Evolutionary conservation across 53 echinoderm and acorn worm species (phyloP).

Genomic region (Echinometra lucunter): DNA sequence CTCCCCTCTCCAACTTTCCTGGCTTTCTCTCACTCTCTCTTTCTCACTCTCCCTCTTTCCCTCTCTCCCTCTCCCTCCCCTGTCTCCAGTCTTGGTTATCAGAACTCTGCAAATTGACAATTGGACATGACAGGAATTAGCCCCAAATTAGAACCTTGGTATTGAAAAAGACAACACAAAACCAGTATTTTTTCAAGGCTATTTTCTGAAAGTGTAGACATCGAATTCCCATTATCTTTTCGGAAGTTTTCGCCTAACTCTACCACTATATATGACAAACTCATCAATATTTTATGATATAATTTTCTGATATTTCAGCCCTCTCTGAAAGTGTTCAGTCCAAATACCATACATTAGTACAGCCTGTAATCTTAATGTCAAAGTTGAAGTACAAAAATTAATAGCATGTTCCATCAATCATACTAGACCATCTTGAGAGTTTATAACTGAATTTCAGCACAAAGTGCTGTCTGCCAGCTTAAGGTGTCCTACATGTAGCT

Average conservation of each 20-base stretch:
- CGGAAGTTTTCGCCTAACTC: neutral
- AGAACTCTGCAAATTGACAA: too few species aligned
- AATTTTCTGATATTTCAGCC: neutral
- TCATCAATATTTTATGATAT: neutral
- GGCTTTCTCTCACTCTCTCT: neutral
- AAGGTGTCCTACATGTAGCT: neutral
- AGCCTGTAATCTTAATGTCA: neutral
- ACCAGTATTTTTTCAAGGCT: too few species aligned
- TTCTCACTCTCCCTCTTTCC: neutral
- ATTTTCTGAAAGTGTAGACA: too few species aligned
- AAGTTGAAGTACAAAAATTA: neutral
- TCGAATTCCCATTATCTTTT: too few species aligned
- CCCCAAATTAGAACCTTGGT: too few species aligned
- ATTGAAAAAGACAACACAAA: too few species aligned
- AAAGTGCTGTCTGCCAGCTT: constrained; percentile 9
- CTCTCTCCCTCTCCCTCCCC: neutral
- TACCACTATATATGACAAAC: neutral
- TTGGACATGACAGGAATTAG: too few species aligned
- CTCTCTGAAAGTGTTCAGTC: neutral
- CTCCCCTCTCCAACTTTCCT: neutral
- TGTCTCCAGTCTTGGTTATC: neutral
- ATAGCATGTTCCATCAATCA: constrained; percentile 21
- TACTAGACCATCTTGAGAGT: neutral
- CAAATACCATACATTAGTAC: neutral
- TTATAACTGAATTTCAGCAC: neutral